These are phyloP conservation scores for Nylanderia fulva DNA, from an alignment of 1,140 invertebrate species.

Conservation along the genomic window DNA sequence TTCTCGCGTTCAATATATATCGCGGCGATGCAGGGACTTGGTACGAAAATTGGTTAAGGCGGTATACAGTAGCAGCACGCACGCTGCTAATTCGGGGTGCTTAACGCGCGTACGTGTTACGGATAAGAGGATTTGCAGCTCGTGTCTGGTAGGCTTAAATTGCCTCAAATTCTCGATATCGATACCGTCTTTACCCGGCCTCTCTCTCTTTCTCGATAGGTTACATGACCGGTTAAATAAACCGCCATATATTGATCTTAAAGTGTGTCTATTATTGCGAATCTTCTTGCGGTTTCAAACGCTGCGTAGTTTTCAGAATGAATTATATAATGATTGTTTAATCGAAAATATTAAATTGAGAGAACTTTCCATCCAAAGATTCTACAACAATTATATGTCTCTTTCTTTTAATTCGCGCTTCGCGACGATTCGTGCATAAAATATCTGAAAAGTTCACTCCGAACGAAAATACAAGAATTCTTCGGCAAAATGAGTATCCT, in stretches of 20 bases:
- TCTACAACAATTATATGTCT: neutral
- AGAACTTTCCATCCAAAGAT: neutral
- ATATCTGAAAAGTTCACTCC: neutral
- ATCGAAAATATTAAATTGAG: neutral
- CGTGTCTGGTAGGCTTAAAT: constrained; percentile 11
- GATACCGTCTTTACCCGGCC: neutral
- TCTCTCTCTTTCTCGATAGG: neutral
- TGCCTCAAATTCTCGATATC: neutral
- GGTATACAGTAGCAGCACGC: neutral
- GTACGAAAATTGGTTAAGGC: neutral
- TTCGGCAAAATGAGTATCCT: constrained; percentile 6
- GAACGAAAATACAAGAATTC: neutral
- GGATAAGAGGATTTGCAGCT: constrained; percentile 59
- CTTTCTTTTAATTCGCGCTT: neutral
- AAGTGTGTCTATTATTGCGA: neutral
- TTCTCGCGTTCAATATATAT: constrained; percentile 26
- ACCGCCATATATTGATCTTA: constrained; percentile 9
- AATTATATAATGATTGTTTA: constrained; percentile 1
- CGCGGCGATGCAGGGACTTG: neutral
- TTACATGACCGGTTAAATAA: neutral
- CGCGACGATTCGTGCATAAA: constrained; percentile 16
- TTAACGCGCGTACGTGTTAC: constrained; percentile 30
- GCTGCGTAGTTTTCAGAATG: too few species aligned
- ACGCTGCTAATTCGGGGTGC: constrained; percentile 25
- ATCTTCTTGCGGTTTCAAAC: constrained; percentile 14